phyloP scores from a whole-genome alignment of 2,888 invertebrate species.

The Tetranychus piercei region DNA sequence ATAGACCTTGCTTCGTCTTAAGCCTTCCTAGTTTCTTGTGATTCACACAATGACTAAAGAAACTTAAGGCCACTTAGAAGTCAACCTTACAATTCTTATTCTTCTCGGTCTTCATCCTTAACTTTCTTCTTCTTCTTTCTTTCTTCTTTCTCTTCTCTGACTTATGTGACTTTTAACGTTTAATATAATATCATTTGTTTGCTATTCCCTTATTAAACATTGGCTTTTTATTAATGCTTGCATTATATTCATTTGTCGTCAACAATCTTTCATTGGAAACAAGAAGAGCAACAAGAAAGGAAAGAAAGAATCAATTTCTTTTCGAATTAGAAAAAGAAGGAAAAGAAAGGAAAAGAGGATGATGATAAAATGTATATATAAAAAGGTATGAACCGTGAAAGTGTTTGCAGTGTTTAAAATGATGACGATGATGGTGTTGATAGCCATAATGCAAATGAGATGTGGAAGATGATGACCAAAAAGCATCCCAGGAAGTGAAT shows the following conservation, averaged over 20 bases:
- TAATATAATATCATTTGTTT: neutral
- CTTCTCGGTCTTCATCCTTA: neutral
- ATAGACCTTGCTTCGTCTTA: neutral
- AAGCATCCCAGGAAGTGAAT: neutral
- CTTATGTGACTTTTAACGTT: slow-evolving; percentile 1
- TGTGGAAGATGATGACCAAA: neutral
- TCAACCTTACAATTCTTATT: neutral
- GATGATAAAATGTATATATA: neutral
- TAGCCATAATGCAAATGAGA: neutral
- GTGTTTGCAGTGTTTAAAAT: neutral
- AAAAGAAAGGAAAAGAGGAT: neutral
- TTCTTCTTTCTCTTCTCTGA: neutral
- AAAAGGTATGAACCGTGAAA: neutral
- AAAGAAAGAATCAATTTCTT: neutral
- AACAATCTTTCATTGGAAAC: neutral
- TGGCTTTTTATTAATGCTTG: neutral
- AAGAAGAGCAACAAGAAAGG: neutral
- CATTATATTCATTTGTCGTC: neutral
- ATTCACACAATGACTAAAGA: neutral
- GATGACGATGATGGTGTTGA: neutral
- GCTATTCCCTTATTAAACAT: slow-evolving; percentile 1
- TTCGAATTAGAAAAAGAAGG: neutral
- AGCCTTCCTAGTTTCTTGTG: neutral
- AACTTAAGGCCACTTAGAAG: slow-evolving; percentile 1
- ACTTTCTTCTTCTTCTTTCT: neutral